Evolutionary conservation across 2,888 invertebrate genomes (phyloP).

Genomic region (Anaspis maculata): DNA sequence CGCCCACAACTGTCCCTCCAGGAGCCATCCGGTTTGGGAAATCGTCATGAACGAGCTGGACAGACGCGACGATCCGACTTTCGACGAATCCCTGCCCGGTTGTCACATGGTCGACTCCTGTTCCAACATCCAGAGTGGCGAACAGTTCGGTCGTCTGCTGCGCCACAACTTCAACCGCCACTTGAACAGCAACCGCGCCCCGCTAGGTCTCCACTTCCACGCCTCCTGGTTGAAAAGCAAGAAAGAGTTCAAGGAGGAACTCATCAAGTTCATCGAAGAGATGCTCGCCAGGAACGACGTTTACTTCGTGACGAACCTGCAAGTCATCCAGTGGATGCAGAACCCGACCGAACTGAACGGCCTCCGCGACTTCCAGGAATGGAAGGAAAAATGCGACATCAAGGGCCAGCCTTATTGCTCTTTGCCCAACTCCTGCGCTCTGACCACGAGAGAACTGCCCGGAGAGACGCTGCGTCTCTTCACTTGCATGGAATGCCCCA

Average conservation of each 20-base stretch:
- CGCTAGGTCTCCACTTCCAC: constrained; percentile 87
- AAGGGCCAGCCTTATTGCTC: constrained; percentile 91
- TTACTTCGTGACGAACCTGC: constrained; percentile 84
- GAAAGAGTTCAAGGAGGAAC: constrained; percentile 84
- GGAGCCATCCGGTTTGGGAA: constrained; percentile 91
- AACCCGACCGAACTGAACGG: constrained; percentile 82
- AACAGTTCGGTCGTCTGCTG: constrained; percentile 81
- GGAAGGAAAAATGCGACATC: constrained; percentile 93
- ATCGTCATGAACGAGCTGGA: constrained; percentile 95
- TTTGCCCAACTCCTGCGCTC: constrained; percentile 81
- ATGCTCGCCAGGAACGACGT: constrained; percentile 84
- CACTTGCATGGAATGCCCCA: constrained; percentile 94
- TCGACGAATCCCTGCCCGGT: constrained; percentile 88
- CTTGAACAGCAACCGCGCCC: constrained; percentile 87
- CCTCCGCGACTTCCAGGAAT: constrained; percentile 85
- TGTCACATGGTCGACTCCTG: constrained; percentile 93
- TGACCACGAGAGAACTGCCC: constrained; percentile 82
- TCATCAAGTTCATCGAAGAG: constrained; percentile 89
- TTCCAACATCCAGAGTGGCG: constrained; percentile 84
- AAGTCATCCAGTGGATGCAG: constrained; percentile 93
- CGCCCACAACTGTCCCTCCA: constrained; percentile 85
- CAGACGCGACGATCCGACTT: constrained; percentile 86
- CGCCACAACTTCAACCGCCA: constrained; percentile 94
- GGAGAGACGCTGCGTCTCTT: constrained; percentile 87
- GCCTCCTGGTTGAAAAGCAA: constrained; percentile 93